A percentile compares a stretch with the other conserved stretches of the same genome.
phyloP scores from a whole-genome alignment of 2,888 invertebrate genomes.

The Drosophila imparisetae region DNA sequence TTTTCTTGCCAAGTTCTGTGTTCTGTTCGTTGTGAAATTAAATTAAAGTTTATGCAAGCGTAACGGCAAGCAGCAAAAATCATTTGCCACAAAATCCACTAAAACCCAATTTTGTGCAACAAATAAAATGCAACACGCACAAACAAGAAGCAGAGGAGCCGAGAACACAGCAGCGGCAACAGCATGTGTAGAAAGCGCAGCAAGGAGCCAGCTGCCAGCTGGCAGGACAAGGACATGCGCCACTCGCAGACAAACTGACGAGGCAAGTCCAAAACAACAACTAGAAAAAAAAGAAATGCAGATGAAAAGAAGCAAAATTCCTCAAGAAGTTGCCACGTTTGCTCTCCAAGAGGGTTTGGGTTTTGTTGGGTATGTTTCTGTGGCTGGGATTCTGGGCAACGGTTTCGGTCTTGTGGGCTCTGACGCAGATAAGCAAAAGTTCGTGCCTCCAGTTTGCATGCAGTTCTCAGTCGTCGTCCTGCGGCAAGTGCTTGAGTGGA shows the following conservation, averaged over 20 bases:
- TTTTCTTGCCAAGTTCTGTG: constrained; percentile 14
- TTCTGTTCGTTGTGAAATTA: constrained; percentile 58
- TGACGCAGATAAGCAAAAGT: constrained; percentile 55
- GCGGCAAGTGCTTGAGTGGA: constrained; percentile 49
- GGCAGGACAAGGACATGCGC: constrained; percentile 34
- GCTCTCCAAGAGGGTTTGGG: background rate
- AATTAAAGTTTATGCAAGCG: constrained; percentile 81
- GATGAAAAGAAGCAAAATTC: constrained; percentile 6
- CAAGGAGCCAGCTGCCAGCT: constrained; percentile 23
- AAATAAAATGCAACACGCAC: constrained; percentile 75
- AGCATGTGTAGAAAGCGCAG: constrained; percentile 46
- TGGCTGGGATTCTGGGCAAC: constrained; percentile 32
- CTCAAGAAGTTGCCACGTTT: constrained; percentile 44
- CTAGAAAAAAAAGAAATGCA: background rate
- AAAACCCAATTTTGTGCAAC: constrained; percentile 79
- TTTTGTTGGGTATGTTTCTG: constrained; percentile 30
- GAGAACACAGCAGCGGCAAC: constrained; percentile 6
- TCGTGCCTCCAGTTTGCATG: constrained; percentile 46
- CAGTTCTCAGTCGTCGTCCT: constrained; percentile 24
- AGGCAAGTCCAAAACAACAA: constrained; percentile 5
- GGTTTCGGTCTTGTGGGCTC: constrained; percentile 40
- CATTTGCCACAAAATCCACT: constrained; percentile 80
- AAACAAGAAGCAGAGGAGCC: constrained; percentile 43
- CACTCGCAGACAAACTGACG: constrained; percentile 25
- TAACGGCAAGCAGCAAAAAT: constrained; percentile 76